Evolutionary conservation across 2,888 invertebrate genomes (phyloP).

Genomic region (Pollenia amentaria): DNA sequence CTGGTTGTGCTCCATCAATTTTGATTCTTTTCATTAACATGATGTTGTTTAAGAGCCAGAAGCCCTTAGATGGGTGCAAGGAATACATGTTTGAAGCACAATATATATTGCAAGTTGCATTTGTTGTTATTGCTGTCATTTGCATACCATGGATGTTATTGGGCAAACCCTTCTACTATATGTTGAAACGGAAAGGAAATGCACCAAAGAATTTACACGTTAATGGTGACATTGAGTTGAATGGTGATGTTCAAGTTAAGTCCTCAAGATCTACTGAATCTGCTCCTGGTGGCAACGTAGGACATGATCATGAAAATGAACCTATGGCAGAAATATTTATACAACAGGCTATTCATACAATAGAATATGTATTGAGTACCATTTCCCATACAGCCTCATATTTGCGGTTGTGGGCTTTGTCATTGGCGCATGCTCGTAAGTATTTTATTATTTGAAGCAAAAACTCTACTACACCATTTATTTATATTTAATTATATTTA

Average conservation of each 20-base stretch:
- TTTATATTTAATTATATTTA: constrained; percentile 80
- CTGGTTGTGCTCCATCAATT: constrained; percentile 90
- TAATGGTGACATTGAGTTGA: constrained; percentile 42
- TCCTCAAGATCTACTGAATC: constrained; percentile 43
- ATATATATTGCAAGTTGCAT: constrained; percentile 89
- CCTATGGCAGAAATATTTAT: constrained; percentile 94
- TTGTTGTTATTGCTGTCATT: constrained; percentile 91
- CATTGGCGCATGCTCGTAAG: constrained; percentile 97
- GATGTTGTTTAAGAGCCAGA: constrained; percentile 88
- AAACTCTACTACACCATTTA: not conserved
- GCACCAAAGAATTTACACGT: not conserved
- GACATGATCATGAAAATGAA: constrained; percentile 85
- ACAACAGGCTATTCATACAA: constrained; percentile 97
- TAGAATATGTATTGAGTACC: constrained; percentile 97
- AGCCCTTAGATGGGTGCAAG: constrained; percentile 85
- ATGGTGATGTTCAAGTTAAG: not conserved
- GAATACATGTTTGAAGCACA: constrained; percentile 90
- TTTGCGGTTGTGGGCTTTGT: constrained; percentile 97
- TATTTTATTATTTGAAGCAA: constrained; percentile 9
- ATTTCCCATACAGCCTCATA: constrained; percentile 99
- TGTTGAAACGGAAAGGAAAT: constrained; percentile 85
- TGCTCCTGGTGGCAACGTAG: constrained; percentile 81
- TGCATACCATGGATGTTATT: constrained; percentile 98
- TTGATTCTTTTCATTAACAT: constrained; percentile 92
- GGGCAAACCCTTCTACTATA: constrained; percentile 94